Conservation (phyloP, 2,888 invertebrate genomes). For the Leucophora obtusa region DNA sequence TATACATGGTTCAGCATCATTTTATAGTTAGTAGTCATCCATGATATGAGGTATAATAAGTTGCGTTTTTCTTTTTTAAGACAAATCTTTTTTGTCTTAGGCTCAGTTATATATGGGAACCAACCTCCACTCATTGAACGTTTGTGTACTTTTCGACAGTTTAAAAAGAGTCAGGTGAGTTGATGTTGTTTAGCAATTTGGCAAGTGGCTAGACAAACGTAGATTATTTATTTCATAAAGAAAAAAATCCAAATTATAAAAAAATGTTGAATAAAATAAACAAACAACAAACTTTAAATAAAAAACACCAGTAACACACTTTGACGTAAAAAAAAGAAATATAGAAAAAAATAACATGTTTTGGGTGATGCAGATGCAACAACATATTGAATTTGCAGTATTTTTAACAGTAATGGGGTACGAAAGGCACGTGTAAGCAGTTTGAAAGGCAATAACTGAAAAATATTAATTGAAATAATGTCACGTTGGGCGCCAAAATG, state of each 20-base stretch:
- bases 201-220: slow-evolving; percentile 54
- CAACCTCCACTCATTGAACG: slow-evolving; percentile 22
- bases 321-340: slow-evolving; percentile 13
- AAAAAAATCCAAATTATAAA: slow-evolving; percentile 8
- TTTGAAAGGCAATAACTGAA: background rate
- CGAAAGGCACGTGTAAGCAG: background rate
- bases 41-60: slow-evolving; percentile 41
- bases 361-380: slow-evolving; percentile 31
- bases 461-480: background rate
- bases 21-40: slow-evolving; percentile 2
- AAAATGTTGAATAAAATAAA: slow-evolving; percentile 23
- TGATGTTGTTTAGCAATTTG: slow-evolving; percentile 51
- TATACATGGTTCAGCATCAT: slow-evolving; percentile 20
- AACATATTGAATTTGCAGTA: background rate
- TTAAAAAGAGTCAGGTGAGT: slow-evolving; percentile 50
- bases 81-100: slow-evolving; percentile 33
- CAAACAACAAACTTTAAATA: slow-evolving; percentile 15
- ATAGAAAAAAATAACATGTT: background rate
- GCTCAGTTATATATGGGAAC: slow-evolving; percentile 43
- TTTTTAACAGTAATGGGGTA: background rate
- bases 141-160: slow-evolving; percentile 24
- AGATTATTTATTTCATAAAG: slow-evolving; percentile 41
- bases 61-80: slow-evolving; percentile 44
- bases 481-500: too few relatives aligned
- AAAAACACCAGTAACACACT: slow-evolving; percentile 56